Percentiles rank a stretch among this genome's conserved stretches.
Evolutionary conservation across 1,140 invertebrate genomes (phyloP).

Genomic region (Apis laboriosa): DNA sequence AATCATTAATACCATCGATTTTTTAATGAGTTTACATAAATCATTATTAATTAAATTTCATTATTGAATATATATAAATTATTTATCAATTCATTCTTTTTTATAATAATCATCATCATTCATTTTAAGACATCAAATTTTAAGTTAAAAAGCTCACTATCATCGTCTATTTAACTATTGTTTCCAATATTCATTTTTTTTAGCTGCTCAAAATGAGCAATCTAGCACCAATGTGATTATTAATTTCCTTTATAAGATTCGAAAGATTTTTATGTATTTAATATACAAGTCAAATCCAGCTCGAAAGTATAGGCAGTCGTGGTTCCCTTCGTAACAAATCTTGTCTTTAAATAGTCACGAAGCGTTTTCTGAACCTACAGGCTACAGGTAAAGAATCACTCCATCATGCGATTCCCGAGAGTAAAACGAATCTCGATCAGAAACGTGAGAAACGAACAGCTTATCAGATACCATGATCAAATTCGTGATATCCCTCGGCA

Average conservation of each 20-base stretch:
- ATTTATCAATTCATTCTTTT: neutral
- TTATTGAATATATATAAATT: neutral
- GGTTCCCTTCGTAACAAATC: neutral
- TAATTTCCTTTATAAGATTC: neutral
- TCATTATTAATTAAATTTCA: neutral
- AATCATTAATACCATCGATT: constrained; percentile 40
- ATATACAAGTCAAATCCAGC: constrained; percentile 10
- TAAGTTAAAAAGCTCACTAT: neutral
- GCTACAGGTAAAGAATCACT: neutral
- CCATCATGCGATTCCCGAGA: neutral
- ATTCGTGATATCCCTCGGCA: constrained; percentile 92
- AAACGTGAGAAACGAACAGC: neutral
- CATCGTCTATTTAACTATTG: neutral
- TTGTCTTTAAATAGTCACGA: constrained; percentile 15
- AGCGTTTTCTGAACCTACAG: neutral
- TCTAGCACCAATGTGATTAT: constrained; percentile 10
- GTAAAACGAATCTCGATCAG: constrained; percentile 19
- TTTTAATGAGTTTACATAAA: constrained; percentile 35
- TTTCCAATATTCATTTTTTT: neutral
- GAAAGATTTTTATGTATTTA: neutral
- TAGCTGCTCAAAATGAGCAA: constrained; percentile 1
- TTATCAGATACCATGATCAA: constrained; percentile 81
- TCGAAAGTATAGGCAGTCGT: neutral
- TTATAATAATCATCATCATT: neutral
- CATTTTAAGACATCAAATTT: neutral